Evolutionary conservation across 2,888 invertebrate genomes (phyloP), one percentile per base, ranked within the genome.

Genomic region (Odontomyia ornata): DNA sequence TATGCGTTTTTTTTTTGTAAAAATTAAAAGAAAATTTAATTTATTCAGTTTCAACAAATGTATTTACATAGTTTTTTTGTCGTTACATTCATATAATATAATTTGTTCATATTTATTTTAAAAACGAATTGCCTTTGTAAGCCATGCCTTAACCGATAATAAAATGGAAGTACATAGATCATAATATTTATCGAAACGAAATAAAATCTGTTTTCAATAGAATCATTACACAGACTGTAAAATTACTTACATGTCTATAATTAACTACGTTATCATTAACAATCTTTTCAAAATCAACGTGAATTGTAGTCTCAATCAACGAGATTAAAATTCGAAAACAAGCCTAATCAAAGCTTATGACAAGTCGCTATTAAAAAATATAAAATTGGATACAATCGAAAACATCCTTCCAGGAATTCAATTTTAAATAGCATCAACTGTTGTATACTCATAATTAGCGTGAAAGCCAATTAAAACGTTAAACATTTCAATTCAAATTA

Each of bases 161-260:
- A 43, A 11, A 71, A 2, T 71, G 13, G 30, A 64, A 27, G 28
- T 64, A n/a, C 13, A n/a, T n/a, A n/a, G n/a, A 52, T 47, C 23
- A 21, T 7, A 67, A 36, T 36, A 5, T 36, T 36, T 36, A 67
- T 67, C n/a, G 30, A 67, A n/a, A 64, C 15, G 27, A 30, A 64
- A 67, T 36, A 64, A 1, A 27, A 71, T 71, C 25, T 71, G 71
- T 71, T 71, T 71, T 27, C 47, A 52, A 52, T 25, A 71, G 71
- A 5, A 25, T 60, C 23, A 1, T 52, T 47, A 7, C 67, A 52
- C 52, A 71, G 52, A 71, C 52, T 15, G 71, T 71, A 71, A 43
- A 46, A 67, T 11, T 47, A 47, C 52, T 71, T 71, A 71, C 71
- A 71, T 52, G 52, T 27, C 67, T 43, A 43, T 67, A 67, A 43